A percentile compares a stretch with the other conserved stretches of the same genome.
These are phyloP conservation scores for Leuciscus waleckii DNA, from an alignment of 2,797 vertebrate species.

Conservation along the genomic window DNA sequence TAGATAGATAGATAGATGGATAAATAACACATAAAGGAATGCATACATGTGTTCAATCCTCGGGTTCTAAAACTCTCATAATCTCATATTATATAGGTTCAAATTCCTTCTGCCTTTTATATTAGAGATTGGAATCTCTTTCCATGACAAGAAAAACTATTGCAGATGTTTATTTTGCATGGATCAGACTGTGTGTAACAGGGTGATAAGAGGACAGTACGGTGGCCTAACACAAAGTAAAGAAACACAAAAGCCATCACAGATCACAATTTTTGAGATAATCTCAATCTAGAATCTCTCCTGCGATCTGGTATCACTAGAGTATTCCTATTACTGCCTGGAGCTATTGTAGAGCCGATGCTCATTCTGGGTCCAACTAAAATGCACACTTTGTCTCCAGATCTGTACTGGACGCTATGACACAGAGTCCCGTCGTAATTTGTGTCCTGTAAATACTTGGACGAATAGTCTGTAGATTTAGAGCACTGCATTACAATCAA, in stretches of 20 bases:
- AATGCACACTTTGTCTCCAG: conserved; percentile 65
- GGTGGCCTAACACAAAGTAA: not conserved
- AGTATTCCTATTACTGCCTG: conserved; percentile 63
- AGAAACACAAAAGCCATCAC: not conserved
- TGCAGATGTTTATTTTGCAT: not conserved
- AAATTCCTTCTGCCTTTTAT: not conserved
- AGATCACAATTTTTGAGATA: not conserved
- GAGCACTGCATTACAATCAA: conserved; percentile 67
- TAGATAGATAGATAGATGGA: not conserved
- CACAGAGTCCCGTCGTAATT: conserved; percentile 54
- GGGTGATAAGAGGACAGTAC: not conserved
- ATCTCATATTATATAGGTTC: not conserved
- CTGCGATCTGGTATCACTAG: conserved; percentile 53
- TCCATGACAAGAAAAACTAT: not conserved
- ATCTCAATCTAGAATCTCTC: conserved; percentile 37
- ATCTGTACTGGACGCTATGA: conserved; percentile 57
- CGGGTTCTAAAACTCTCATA: not conserved
- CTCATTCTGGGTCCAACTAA: conserved; percentile 68
- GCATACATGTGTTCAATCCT: not conserved
- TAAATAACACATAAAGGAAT: too few species aligned
- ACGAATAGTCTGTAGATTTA: conserved; percentile 58
- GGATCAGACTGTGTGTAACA: not conserved
- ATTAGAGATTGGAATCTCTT: not conserved
- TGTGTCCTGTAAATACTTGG: conserved; percentile 62
- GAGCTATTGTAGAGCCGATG: conserved; percentile 62